Conservation (phyloP, 2,113 vertebrate species). For the Datnioides undecimradiatus region DNA sequence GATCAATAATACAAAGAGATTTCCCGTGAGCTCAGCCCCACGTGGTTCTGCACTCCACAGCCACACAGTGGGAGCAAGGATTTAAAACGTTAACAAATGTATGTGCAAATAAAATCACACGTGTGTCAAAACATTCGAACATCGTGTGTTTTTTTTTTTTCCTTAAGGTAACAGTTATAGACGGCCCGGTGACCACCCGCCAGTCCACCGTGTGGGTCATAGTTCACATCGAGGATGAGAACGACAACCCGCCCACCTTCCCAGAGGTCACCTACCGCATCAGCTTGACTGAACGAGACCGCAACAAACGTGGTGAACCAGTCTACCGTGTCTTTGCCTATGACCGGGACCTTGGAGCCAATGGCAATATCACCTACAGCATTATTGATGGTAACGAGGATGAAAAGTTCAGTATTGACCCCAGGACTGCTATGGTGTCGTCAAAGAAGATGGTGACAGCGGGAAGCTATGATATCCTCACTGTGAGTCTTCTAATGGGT, state of each 20-base stretch:
- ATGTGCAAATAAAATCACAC: neutral
- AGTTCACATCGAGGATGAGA: slow-evolving; percentile 94
- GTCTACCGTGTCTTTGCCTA: slow-evolving; percentile 94
- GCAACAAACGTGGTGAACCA: slow-evolving; percentile 92
- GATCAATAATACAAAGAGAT: slow-evolving; percentile 78
- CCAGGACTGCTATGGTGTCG: slow-evolving; percentile 94
- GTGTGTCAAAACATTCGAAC: neutral
- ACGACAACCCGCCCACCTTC: slow-evolving; percentile 96
- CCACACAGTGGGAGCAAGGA: slow-evolving; percentile 20
- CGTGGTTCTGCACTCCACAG: slow-evolving; percentile 32
- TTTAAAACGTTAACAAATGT: slow-evolving; percentile 32
- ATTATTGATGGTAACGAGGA: slow-evolving; percentile 93
- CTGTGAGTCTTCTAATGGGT: slow-evolving; percentile 81
- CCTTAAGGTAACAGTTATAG: slow-evolving; percentile 92
- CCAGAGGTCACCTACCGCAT: slow-evolving; percentile 93
- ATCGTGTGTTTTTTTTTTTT: slow-evolving; percentile 19
- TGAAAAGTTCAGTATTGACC: slow-evolving; percentile 93
- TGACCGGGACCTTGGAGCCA: slow-evolving; percentile 92
- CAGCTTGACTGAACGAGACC: slow-evolving; percentile 92
- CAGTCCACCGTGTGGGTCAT: slow-evolving; percentile 95
- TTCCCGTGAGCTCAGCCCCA: slow-evolving; percentile 68
- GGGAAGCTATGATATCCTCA: slow-evolving; percentile 93
- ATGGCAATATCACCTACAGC: slow-evolving; percentile 95
- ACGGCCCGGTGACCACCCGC: slow-evolving; percentile 89
- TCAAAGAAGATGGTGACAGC: slow-evolving; percentile 95